These are phyloP conservation scores for Allophyes oxyacanthae DNA, from an alignment of 2,888 invertebrate genomes.

Conservation along the genomic window DNA sequence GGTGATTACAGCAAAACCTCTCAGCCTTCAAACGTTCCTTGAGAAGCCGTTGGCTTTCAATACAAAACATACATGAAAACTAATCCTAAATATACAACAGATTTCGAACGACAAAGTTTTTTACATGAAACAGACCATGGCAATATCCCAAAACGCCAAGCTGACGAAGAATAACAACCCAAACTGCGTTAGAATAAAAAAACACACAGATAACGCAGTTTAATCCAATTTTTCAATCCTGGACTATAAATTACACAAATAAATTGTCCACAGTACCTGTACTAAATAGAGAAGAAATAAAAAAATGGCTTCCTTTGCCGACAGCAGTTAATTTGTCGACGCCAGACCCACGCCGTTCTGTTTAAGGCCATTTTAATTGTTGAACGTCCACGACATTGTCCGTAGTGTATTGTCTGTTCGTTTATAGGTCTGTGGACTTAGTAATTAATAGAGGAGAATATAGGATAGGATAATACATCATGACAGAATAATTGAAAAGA, in stretches of 20 bases:
- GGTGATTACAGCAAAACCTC: too few relatives aligned
- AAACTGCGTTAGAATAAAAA: not conserved
- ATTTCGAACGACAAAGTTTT: too few relatives aligned
- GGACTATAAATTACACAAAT: constrained; percentile 55
- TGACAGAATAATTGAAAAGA: too few relatives aligned
- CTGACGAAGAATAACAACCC: constrained; percentile 18
- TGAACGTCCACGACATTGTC: constrained; percentile 26
- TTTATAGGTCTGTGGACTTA: constrained; percentile 20
- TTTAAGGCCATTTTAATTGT: constrained; percentile 60
- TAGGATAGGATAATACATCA: too few relatives aligned
- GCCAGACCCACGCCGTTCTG: constrained; percentile 56
- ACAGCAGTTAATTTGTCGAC: constrained; percentile 65
- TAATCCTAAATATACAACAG: too few relatives aligned
- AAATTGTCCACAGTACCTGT: constrained; percentile 59
- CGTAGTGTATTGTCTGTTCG: constrained; percentile 25
- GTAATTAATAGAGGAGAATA: not conserved
- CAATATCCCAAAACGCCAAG: not conserved
- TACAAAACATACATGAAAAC: too few relatives aligned
- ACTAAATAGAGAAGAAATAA: constrained; percentile 44
- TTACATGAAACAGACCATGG: too few relatives aligned
- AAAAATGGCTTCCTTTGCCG: constrained; percentile 48
- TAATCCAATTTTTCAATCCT: constrained; percentile 51
- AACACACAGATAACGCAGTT: constrained; percentile 22
- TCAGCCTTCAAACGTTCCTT: too few relatives aligned
- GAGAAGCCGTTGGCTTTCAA: too few relatives aligned